Conservation (phyloP, 2,113 vertebrate species). For the Podarcis raffonei region DNA sequence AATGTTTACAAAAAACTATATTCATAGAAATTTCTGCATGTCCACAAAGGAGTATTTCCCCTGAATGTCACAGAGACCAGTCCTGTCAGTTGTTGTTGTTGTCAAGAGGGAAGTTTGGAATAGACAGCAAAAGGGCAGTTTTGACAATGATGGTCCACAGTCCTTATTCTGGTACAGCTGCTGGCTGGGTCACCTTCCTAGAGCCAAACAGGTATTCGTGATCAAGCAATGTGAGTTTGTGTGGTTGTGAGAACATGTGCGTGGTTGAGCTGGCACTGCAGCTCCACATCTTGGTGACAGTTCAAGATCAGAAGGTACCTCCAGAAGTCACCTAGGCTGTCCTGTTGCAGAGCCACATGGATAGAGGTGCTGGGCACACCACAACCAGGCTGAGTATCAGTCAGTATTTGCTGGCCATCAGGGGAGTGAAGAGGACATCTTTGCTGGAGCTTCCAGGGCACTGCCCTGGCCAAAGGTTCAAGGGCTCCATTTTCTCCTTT, state of each 20-base stretch:
- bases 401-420: accelerated
- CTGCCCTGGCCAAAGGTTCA: accelerated
- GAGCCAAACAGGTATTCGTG: not conserved
- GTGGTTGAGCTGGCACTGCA: accelerated
- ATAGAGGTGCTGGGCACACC: not conserved
- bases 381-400: not conserved
- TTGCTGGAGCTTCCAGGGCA: not conserved
- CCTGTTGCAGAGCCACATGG: not conserved
- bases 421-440: not conserved
- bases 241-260: not conserved
- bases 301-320: no score
- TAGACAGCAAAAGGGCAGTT: not conserved
- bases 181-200: not conserved
- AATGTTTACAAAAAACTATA: conserved; percentile 99
- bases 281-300: not conserved
- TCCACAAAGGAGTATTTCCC: conserved; percentile 90
- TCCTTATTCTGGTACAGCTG: not conserved
- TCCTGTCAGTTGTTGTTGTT: conserved; percentile 40
- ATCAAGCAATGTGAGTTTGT: no score
- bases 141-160: not conserved
- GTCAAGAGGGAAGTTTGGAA: conserved; percentile 35
- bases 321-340: not conserved
- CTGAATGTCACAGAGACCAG: conserved; percentile 79
- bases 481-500: accelerated
- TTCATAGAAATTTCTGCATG: conserved; percentile 97